Base-by-base conservation (phyloP, 2,113 vertebrate species). In the Chionis minor region DNA sequence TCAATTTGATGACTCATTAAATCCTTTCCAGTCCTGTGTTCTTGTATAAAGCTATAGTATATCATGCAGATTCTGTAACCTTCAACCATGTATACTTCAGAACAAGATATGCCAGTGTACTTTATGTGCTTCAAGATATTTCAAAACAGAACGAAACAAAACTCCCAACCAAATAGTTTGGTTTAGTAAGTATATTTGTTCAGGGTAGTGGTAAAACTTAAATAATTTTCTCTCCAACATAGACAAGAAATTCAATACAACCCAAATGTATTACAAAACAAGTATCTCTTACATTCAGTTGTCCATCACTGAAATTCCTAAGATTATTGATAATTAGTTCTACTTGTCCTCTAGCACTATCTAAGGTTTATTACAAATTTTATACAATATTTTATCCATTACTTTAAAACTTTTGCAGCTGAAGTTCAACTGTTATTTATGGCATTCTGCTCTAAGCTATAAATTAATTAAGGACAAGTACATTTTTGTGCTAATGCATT, bases 271-370 rank as follows among this genome's bases (percentile, higher is more conserved):
- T 91, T 92, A 72, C 28, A 91, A 97, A 90, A 94, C 61, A 95
- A 96, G 70, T 38, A 93, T n/a, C 10, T 81, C 90, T 58, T 71
- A 75, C 58, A 55, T 91, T 94, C 94, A 97, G 82, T 93, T 98
- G 88, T 97, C 92, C 90, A 78, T 92, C 69, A 93, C 30, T 67
- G 62, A 96, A 97, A 97, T 92, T 94, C 92, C 70, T 96, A 65
- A 47, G 87, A 70, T 96, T 98, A 98, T 95, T 98, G 96, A 97
- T 97, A 98, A 97, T 96, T 86, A 94, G 90, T 90, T 96, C 86
- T 83, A 92, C 84, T 97, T 92, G 81, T 90, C 94, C 85, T 69
- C 81, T 71, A 95, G 86, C 45, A n/a, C 71, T 81, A 88, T 88
- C 92, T 62, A 84, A 83, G 30, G 13, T 69, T 92, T 56, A 73